Conservation (phyloP, 2,888 invertebrate genomes). For the Leucania comma region DNA sequence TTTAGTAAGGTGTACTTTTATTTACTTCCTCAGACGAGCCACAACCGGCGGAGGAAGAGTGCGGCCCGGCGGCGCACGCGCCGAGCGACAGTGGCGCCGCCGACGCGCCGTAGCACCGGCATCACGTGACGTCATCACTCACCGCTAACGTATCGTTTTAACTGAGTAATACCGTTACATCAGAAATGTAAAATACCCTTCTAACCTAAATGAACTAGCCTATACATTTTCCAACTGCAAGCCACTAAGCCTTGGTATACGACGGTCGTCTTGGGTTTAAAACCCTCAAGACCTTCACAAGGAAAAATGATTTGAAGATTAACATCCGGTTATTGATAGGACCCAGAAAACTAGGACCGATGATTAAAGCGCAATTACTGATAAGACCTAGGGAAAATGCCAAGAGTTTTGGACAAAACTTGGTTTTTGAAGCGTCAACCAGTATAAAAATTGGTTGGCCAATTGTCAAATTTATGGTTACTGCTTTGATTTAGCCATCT, state of each 20-base stretch:
- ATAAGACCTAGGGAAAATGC: background rate
- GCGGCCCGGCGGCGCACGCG: slow-evolving; percentile 53
- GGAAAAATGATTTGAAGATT: too few relatives aligned
- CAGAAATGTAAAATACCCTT: background rate
- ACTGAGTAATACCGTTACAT: slow-evolving; percentile 37
- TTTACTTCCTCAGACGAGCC: slow-evolving; percentile 87
- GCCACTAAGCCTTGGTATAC: too few relatives aligned
- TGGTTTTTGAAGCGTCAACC: background rate
- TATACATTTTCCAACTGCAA: background rate
- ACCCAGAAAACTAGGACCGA: background rate
- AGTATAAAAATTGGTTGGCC: background rate
- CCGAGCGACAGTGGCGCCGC: slow-evolving; percentile 46
- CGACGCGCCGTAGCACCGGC: slow-evolving; percentile 49
- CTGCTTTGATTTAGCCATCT: too few relatives aligned
- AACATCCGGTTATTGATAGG: background rate
- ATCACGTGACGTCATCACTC: slow-evolving; percentile 53
- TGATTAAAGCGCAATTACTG: background rate
- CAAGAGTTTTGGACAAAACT: background rate
- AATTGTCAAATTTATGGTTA: background rate
- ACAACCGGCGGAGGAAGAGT: slow-evolving; percentile 90
- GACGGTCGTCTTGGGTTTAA: too few relatives aligned
- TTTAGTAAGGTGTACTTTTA: background rate
- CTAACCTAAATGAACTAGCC: background rate
- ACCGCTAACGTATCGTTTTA: slow-evolving; percentile 59
- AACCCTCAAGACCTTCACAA: background rate